Conservation (phyloP, 2,113 vertebrate species). For the Trochalopteron elliotii region DNA sequence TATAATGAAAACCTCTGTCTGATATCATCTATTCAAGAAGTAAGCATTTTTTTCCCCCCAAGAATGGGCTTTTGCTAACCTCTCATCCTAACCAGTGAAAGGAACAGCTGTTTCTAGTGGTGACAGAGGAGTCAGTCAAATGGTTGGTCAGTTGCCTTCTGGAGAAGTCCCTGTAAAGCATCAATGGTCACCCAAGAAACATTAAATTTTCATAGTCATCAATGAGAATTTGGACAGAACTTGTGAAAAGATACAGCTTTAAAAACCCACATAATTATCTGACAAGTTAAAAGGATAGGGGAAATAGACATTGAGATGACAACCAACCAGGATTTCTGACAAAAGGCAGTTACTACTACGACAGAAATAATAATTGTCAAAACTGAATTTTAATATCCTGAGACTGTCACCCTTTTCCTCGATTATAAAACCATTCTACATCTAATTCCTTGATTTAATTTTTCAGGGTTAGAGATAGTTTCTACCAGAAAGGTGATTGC, state of each 20-base stretch:
- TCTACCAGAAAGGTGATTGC: background rate
- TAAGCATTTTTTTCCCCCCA: background rate
- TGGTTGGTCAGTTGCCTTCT: background rate
- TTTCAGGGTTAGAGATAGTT: background rate
- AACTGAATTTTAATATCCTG: background rate
- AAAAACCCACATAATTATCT: background rate
- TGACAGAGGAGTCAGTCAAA: background rate
- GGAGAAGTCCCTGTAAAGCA: background rate
- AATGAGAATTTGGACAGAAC: background rate
- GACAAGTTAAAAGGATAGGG: background rate
- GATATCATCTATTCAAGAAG: background rate
- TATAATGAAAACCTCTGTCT: background rate
- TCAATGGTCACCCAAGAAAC: background rate
- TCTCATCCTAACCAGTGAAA: background rate
- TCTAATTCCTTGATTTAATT: background rate
- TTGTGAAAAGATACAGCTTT: background rate
- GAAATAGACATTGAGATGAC: background rate
- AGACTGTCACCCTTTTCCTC: background rate
- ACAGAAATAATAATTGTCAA: background rate
- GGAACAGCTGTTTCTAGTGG: background rate
- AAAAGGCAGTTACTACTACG: background rate
- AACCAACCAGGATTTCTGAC: background rate
- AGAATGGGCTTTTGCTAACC: background rate
- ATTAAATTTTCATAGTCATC: background rate
- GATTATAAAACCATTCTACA: background rate